Base-by-base conservation (phyloP, 2,888 invertebrate genomes). In the Papilio elwesi region DNA sequence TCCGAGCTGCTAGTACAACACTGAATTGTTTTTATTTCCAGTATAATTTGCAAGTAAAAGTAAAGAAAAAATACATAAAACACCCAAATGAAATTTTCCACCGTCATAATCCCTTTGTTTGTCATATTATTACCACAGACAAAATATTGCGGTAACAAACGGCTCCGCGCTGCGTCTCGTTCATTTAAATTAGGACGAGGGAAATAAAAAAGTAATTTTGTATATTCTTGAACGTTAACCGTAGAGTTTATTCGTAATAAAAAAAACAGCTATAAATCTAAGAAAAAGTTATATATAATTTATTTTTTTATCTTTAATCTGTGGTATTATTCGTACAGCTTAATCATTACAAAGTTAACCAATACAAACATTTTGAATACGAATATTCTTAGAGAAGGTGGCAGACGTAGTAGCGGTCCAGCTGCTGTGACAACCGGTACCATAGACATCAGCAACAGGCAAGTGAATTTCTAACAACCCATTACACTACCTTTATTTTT, bases 101-200 rank as follows among this genome's bases (percentile, higher is more conserved):
- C 57, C 43, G 6, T 62, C 36, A 49, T 69, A 69, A 65, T 65
- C 70, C 55, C 55, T 65, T 71, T 57, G 55, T 51, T 55, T 71
- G 66, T 59, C 26, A 49, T 65, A 71, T 57, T 57, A 70, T 51
- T 62, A 52, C 36, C 53, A 43, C 71, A 71, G 71, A 66, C 26
- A 66, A 70, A 70, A 65, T 71, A 71, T 71, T 65, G 57, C 57
- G 49, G 67, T 36, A 67, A 67, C 57, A 62, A 71, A 71, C 43
- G 47, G 59, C 16, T 52, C 48, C 47, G 67, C 43, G 67, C 47
- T 43, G 26, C 43, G 47, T 47, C 59, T 62, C 62, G 67, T 67
- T 67, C 52, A 71, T 71, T 62, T 67, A 71, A 71, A 71, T 67
- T 71, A 71, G 71, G 71, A n/a, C 71, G 52, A 59, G 51, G 38